Conservation (phyloP, 2,888 invertebrate species). For the Xestia xanthographa region DNA sequence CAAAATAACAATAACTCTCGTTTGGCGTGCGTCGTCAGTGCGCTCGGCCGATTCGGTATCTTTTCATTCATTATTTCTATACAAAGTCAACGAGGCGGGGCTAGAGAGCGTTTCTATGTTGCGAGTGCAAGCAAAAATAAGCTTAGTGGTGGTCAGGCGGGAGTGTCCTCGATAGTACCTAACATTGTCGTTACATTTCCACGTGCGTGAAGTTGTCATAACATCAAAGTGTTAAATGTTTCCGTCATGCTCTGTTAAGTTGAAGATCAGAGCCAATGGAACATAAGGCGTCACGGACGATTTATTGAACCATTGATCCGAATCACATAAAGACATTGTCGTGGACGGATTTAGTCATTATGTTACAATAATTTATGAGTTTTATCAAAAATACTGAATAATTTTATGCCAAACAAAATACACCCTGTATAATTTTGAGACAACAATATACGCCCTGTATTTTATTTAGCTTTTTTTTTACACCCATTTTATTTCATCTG, state of each 20-base stretch:
- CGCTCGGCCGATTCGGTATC: too few relatives aligned
- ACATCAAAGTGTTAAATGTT: constrained; percentile 58
- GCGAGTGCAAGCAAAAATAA: too few relatives aligned
- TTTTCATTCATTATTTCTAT: too few relatives aligned
- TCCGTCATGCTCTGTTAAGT: constrained; percentile 43
- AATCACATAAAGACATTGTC: constrained; percentile 23
- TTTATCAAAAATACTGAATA: background rate
- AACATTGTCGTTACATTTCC: constrained; percentile 22
- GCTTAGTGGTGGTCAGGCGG: too few relatives aligned
- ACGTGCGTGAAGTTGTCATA: constrained; percentile 41
- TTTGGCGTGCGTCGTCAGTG: too few relatives aligned
- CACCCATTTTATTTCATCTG: background rate
- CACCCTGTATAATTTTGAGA: background rate
- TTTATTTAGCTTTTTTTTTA: background rate
- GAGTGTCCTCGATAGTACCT: too few relatives aligned
- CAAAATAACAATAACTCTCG: too few relatives aligned
- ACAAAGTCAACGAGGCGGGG: too few relatives aligned
- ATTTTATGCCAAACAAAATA: background rate
- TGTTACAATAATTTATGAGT: background rate
- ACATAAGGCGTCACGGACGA: constrained; percentile 40
- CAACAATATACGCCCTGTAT: background rate
- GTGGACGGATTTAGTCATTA: constrained; percentile 25
- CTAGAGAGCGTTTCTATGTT: too few relatives aligned
- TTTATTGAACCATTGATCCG: constrained; percentile 54
- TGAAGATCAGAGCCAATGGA: constrained; percentile 49